These are phyloP conservation scores for Sphyrna mokarran DNA, from an alignment of 2,113 vertebrate species.

Conservation along the genomic window DNA sequence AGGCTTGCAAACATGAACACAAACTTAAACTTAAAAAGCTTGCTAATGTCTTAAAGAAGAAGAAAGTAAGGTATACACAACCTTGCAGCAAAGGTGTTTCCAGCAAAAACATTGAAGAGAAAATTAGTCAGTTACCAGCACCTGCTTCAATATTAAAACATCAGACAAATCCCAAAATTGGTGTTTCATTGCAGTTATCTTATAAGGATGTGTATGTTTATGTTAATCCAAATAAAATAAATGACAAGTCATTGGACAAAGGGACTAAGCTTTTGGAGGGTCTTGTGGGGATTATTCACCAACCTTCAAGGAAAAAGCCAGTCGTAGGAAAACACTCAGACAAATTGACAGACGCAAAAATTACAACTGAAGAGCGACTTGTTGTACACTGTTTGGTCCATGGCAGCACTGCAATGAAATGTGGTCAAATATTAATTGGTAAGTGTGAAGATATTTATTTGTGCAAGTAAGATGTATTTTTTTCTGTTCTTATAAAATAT, in stretches of 20 bases:
- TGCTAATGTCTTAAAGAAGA: conserved; percentile 73
- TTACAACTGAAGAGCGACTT: conserved; percentile 59
- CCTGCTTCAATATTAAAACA: conserved; percentile 84
- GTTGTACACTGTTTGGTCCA: conserved; percentile 78
- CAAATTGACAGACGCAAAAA: conserved; percentile 42
- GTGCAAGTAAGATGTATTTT: background rate
- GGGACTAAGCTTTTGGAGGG: conserved; percentile 70
- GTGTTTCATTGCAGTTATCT: conserved; percentile 55
- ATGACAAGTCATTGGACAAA: conserved; percentile 50
- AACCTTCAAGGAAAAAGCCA: conserved; percentile 62
- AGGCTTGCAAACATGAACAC: conserved; percentile 58
- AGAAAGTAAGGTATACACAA: conserved; percentile 55
- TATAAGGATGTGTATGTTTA: conserved; percentile 80
- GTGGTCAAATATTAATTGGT: conserved; percentile 82
- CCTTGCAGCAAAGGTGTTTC: conserved; percentile 50
- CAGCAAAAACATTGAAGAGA: conserved; percentile 38
- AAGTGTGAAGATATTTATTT: conserved; percentile 48
- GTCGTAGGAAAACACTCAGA: conserved; percentile 48
- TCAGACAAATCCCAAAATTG: conserved; percentile 57
- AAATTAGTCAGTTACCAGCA: conserved; percentile 42
- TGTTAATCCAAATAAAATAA: conserved; percentile 79
- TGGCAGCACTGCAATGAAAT: conserved; percentile 78
- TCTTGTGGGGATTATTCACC: conserved; percentile 80
- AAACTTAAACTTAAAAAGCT: conserved; percentile 73
- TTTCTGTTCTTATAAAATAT: background rate